Evolutionary conservation across 2,113 vertebrate species (phyloP), one percentile per base, ranked within the genome.

Genomic region (Taurulus bubalis): DNA sequence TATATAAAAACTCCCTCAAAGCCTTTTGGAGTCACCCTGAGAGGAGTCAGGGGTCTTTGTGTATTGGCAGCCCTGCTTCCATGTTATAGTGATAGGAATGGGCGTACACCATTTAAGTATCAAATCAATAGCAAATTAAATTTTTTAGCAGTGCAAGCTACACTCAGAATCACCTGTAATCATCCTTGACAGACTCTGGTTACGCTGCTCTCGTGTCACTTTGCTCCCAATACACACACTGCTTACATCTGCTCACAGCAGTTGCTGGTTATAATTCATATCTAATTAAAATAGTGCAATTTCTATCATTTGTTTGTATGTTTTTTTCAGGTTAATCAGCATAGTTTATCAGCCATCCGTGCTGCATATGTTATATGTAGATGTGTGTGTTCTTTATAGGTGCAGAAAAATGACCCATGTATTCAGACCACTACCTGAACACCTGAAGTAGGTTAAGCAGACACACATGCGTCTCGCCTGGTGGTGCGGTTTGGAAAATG

Each of bases 111-210:
- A 93, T 95, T 95, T 94, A 94, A 92, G 93, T 93, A 93, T 94
- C 91, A 93, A 95, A 95, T 95, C 94, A 94, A 95, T 95, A 95
- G 91, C 94, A 94, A 95, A 95, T 95, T 95, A 95, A 93, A 95
- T 93, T 93, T 94, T 95, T 95, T 92, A 92, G 93, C 94, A 94
- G 93, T 85, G 94, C 93, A 94, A 94, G 93, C 90, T 91, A 87
- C 93, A 92, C 90, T 88, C 82, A 88, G 80, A 92, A 91, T 95
- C 94, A 94, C 89, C 90, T 91, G 93, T 95, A 95, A 95, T 95
- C 91, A 94, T 88, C 92, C 87, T 79, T 94, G 95, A 94, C 95
- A 95, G 92, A 89, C 84, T 90, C 86, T 71, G 85, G 90, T 91
- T 89, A 89, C 89, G 71, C 90, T 89, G 82, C 84, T 87, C 85